Base-by-base conservation (phyloP, 2,797 vertebrate genomes). In the Phrynocephalus forsythii region DNA sequence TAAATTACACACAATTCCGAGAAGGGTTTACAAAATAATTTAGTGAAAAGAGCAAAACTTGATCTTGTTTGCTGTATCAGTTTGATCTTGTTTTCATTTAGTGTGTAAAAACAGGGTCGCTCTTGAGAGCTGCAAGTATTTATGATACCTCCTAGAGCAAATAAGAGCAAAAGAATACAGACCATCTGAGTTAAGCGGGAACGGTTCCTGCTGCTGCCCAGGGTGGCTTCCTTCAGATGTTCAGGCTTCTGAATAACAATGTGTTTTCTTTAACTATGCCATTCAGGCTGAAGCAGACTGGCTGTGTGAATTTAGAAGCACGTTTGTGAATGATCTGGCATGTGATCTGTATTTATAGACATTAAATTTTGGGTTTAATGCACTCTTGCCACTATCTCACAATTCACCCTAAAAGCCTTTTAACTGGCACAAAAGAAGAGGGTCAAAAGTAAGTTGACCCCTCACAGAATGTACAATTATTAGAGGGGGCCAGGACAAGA, bases 361-460 rank as follows among this genome's bases (percentile, higher is more conserved):
- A 87, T 95, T 95, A 94, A 82, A 95, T 94, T 94, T 95, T 91
- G 93, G 94, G 93, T 94, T 95, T 95, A 96, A 96, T 52, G 96
- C 94, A 89, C 95, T 95, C 95, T 96, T 93, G 97, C 95, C 95
- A 96, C 95, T 95, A 94, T 96, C 94, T 96, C 93, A 86, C 95
- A 91, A 94, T 96, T 95, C 92, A 91, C 91, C 95, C 96, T 95
- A 92, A 95, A 96, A 95, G 95, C 93, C 96, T 95, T 95, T 91
- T 87, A 94, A 93, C 4, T 22, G 11, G 86, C 93, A 96, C 96
- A 95, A 97, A 97, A 93, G 95, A 87, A 78, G 66, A 30, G 92
- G 97, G 97, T 98, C 97, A 98, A 95, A 97, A 97, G 97, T 97
- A 95, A 96, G 94, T 92, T 97, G 97, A 97, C 97, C 97, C 94